Conservation (phyloP, 2,797 vertebrate genomes). For the Thaleichthys pacificus region DNA sequence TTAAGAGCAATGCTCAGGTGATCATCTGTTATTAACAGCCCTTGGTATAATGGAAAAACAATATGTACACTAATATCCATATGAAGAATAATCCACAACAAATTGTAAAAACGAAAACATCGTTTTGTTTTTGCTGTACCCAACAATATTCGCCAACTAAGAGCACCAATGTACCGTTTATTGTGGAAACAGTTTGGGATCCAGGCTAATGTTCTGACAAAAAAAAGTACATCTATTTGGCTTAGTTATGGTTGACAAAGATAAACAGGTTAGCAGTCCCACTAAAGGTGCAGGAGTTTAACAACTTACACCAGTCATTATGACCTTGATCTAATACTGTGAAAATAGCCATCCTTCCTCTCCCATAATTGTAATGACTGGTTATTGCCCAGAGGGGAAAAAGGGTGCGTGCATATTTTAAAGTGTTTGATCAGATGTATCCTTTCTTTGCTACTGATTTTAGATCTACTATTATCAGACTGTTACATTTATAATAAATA, state of each 20-base stretch:
- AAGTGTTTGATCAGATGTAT: not conserved
- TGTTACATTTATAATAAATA: not conserved
- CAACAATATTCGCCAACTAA: too few relatives aligned
- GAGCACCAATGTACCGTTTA: not conserved
- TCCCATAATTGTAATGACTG: constrained; percentile 22
- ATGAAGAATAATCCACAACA: constrained; percentile 42
- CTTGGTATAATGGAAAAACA: constrained; percentile 29
- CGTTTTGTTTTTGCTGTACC: not conserved
- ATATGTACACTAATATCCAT: constrained; percentile 49
- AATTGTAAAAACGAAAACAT: constrained; percentile 24
- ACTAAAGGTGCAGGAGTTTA: constrained; percentile 43
- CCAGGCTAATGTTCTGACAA: constrained; percentile 7
- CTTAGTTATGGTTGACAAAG: constrained; percentile 33
- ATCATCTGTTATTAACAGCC: constrained; percentile 37
- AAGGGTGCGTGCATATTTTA: not conserved
- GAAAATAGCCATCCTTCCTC: constrained; percentile 16
- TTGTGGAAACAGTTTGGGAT: constrained; percentile 24
- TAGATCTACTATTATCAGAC: not conserved
- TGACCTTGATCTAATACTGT: constrained; percentile 25
- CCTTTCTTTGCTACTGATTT: not conserved
- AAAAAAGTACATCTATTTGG: constrained; percentile 36
- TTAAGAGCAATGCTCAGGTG: constrained; percentile 27
- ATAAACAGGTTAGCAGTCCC: constrained; percentile 43
- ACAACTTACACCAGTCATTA: constrained; percentile 39
- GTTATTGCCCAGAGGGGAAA: constrained; percentile 13